Evolutionary conservation across 2,113 vertebrate genomes (phyloP).

Genomic region (Dipodomys merriami): DNA sequence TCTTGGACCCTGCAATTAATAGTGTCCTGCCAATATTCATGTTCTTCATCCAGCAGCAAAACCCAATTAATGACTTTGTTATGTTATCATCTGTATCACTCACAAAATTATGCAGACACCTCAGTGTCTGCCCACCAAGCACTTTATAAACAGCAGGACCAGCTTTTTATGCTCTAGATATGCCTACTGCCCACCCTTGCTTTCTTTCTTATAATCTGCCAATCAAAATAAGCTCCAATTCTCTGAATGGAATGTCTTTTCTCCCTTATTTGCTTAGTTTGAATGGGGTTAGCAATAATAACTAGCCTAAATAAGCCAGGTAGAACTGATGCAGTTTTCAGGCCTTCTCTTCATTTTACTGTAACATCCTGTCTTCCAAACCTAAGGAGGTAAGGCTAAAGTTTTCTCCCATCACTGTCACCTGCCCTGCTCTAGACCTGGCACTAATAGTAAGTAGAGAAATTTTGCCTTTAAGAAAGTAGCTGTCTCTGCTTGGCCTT

Average conservation of each 20-base stretch:
- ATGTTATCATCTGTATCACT: background rate
- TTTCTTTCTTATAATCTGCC: background rate
- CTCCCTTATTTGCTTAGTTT: background rate
- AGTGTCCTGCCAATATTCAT: background rate
- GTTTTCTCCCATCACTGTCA: background rate
- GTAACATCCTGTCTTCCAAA: background rate
- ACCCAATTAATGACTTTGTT: background rate
- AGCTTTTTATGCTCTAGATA: background rate
- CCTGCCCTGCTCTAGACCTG: constrained; percentile 17
- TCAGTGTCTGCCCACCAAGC: too few relatives aligned
- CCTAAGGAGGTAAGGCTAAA: background rate
- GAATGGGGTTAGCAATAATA: constrained; percentile 38
- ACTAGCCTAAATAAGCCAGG: constrained; percentile 1
- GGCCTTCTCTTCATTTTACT: constrained; percentile 19
- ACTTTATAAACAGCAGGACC: background rate
- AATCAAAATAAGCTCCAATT: background rate
- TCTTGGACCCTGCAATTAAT: background rate
- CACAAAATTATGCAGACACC: background rate
- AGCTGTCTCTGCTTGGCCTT: background rate
- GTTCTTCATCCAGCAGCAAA: background rate
- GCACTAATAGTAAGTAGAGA: background rate
- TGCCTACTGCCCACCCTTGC: background rate
- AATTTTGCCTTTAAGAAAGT: background rate
- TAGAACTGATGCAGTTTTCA: background rate
- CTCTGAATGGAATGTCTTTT: background rate